Percentiles rank a stretch among this genome's conserved stretches.
phyloP scores from a whole-genome alignment of 2,113 vertebrate genomes.

The Plecotus auritus region DNA sequence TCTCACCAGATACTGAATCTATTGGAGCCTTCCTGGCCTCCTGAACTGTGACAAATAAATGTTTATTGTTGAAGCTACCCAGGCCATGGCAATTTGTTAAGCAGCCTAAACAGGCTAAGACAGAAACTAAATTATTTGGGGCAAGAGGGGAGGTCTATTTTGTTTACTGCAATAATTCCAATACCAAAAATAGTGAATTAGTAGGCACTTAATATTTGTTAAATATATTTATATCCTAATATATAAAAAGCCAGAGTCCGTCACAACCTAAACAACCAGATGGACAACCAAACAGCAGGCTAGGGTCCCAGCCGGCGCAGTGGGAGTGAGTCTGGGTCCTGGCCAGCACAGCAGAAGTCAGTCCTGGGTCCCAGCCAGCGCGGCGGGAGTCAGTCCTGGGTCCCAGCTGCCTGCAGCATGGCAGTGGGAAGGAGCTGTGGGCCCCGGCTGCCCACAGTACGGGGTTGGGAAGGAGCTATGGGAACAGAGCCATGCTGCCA shows the following conservation, averaged over 20 bases:
- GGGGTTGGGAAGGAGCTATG: too few relatives aligned
- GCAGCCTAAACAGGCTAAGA: neutral
- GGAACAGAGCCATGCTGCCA: too few relatives aligned
- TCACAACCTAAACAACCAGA: too few relatives aligned
- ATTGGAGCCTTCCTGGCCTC: neutral
- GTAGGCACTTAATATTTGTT: neutral
- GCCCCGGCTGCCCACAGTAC: accelerated
- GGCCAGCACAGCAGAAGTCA: too few relatives aligned
- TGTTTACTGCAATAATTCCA: neutral
- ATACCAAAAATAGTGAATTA: neutral
- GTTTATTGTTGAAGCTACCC: neutral
- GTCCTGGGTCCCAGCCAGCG: too few relatives aligned
- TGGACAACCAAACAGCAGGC: too few relatives aligned
- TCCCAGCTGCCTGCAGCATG: too few relatives aligned
- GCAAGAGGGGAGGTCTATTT: neutral
- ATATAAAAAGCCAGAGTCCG: too few relatives aligned
- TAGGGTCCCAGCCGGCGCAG: too few relatives aligned
- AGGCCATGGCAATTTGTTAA: neutral
- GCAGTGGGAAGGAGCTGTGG: too few relatives aligned
- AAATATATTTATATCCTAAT: neutral
- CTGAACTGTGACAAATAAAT: neutral
- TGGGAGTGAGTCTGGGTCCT: too few relatives aligned
- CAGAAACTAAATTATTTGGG: neutral
- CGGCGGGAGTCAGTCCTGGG: too few relatives aligned
- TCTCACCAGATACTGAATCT: neutral